phyloP scores from a whole-genome alignment of 1,140 invertebrate genomes.

The Cydia amplana region DNA sequence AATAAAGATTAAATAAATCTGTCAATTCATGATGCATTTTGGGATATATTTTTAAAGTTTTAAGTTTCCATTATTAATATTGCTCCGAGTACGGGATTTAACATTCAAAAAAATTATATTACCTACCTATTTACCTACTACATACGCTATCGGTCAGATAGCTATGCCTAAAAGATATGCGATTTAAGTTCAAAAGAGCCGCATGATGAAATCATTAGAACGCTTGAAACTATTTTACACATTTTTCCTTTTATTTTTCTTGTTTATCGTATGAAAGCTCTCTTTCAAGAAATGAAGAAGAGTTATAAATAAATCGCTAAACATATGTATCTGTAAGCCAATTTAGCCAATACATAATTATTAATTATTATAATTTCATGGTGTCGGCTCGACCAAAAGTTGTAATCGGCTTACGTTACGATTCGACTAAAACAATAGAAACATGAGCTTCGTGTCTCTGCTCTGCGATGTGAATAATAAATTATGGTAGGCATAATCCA shows the following conservation, averaged over 20 bases:
- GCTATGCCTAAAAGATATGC: neutral
- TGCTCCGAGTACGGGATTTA: neutral
- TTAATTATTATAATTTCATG: too few species aligned
- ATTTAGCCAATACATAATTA: too few species aligned
- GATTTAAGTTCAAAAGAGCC: constrained; percentile 6
- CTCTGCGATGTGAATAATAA: constrained; percentile 12
- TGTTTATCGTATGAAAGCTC: too few species aligned
- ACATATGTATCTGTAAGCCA: too few species aligned
- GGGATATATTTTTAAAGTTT: too few species aligned
- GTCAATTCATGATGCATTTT: too few species aligned
- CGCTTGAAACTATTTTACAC: too few species aligned
- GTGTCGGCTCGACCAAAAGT: constrained; percentile 4
- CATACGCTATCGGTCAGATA: constrained; percentile 7
- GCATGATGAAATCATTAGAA: neutral
- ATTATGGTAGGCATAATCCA: neutral
- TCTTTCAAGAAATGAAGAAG: too few species aligned
- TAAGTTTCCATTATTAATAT: too few species aligned
- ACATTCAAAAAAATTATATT: neutral
- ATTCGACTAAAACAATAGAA: constrained; percentile 12
- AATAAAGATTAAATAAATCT: too few species aligned
- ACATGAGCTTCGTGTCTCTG: constrained; percentile 6
- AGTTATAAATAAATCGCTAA: too few species aligned
- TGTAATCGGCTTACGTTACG: neutral
- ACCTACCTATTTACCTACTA: neutral
- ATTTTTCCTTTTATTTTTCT: too few species aligned